A percentile compares a stretch with the other conserved stretches of the same genome.
These are phyloP conservation scores for Bathynomus jamesi DNA, from an alignment of 1,140 invertebrate genomes.

Conservation along the genomic window DNA sequence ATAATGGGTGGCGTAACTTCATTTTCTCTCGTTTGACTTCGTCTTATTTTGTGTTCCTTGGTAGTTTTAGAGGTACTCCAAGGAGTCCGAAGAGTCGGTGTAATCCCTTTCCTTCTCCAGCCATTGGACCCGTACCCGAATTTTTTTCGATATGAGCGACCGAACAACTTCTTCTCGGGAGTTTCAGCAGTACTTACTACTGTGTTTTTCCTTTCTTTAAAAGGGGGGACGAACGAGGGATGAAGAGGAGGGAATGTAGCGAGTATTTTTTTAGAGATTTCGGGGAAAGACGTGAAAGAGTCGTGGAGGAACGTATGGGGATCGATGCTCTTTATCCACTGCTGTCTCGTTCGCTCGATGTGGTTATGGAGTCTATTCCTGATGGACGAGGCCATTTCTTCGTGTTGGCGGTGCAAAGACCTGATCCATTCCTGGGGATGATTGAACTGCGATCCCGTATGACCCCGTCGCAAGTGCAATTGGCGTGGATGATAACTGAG, in stretches of 20 bases:
- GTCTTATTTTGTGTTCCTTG: too few species aligned
- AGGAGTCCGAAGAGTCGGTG: too few species aligned
- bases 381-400: neutral
- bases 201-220: neutral
- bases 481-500: neutral
- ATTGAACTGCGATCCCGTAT: neutral
- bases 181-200: too few species aligned
- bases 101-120: too few species aligned
- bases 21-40: too few species aligned
- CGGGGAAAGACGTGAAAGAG: neutral
- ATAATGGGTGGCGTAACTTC: too few species aligned
- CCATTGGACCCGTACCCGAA: too few species aligned
- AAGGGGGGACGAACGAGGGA: neutral
- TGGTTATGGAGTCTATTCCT: neutral
- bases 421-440: neutral
- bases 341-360: neutral
- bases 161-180: too few species aligned
- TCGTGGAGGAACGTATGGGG: neutral
- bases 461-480: neutral
- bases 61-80: too few species aligned
- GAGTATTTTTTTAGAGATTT: neutral
- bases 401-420: neutral
- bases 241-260: neutral
- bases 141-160: too few species aligned
- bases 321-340: neutral